Evolutionary conservation across 2,113 vertebrate genomes (phyloP).

Genomic region (Colinus virginianus): DNA sequence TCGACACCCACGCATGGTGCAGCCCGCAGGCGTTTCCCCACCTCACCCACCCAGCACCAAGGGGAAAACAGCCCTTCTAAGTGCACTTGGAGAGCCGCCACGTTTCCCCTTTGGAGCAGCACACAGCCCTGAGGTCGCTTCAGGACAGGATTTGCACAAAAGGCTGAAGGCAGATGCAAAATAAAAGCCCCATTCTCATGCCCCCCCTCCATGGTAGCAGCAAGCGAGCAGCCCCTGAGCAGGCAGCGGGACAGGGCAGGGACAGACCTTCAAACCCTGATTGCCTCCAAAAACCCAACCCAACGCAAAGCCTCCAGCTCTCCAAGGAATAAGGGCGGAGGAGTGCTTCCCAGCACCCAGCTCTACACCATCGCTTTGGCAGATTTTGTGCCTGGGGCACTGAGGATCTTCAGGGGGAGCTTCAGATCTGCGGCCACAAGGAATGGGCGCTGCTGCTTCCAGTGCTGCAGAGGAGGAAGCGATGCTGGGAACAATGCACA

Average conservation of each 20-base stretch:
- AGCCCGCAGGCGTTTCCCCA: background rate
- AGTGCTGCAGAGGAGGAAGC: background rate
- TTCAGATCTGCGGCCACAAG: background rate
- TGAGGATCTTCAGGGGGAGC: background rate
- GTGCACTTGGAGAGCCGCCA: background rate
- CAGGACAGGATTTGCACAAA: background rate
- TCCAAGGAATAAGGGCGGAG: background rate
- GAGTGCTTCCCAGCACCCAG: background rate
- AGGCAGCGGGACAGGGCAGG: background rate
- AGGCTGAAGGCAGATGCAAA: background rate
- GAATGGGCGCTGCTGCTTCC: background rate
- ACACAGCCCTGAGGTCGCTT: background rate
- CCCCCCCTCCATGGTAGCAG: background rate
- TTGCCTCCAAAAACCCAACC: background rate
- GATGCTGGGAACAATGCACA: background rate
- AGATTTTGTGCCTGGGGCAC: rapidly evolving
- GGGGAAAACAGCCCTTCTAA: background rate
- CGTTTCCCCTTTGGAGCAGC: background rate
- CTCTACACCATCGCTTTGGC: background rate
- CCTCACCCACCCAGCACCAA: background rate
- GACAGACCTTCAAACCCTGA: background rate
- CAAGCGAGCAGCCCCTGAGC: rapidly evolving
- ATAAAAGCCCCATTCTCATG: background rate
- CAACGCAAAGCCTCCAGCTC: background rate
- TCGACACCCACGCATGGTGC: rapidly evolving